Percentiles rank a stretch among this genome's conserved stretches.
These are phyloP conservation scores for Calyptommatus sinebrachiatus DNA, from an alignment of 2,113 vertebrate species.

Conservation along the genomic window DNA sequence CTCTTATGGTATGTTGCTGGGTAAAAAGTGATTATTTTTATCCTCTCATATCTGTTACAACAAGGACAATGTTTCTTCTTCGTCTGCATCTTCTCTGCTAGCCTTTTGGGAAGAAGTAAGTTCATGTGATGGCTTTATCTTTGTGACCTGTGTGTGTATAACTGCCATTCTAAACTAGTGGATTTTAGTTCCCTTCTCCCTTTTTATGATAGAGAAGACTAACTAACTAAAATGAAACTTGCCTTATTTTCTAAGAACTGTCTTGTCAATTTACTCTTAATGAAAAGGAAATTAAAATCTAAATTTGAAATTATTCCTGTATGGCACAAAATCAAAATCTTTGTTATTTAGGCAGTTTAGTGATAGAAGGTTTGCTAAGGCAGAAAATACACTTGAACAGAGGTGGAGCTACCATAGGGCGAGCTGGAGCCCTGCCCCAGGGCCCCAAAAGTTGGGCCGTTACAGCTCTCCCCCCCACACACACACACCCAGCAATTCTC, in stretches of 20 bases:
- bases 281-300: neutral
- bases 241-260: conserved; percentile 28
- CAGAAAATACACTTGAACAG: too few species aligned
- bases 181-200: conserved; percentile 11
- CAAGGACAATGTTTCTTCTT: conserved; percentile 78
- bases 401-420: too few species aligned
- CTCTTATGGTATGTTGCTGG: conserved; percentile 37
- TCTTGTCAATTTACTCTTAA: conserved; percentile 6
- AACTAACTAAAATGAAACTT: conserved; percentile 44
- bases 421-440: too few species aligned
- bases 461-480: too few species aligned
- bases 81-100: conserved; percentile 76
- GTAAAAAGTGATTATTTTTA: conserved; percentile 54
- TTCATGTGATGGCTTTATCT: conserved; percentile 55
- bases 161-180: conserved; percentile 34
- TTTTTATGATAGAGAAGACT: conserved; percentile 30
- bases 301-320: conserved; percentile 2
- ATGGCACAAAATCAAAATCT: conserved; percentile 16
- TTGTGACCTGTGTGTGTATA: conserved; percentile 44
- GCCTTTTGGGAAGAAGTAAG: conserved; percentile 83
- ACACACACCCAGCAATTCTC: too few species aligned
- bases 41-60: conserved; percentile 68
- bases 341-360: neutral
- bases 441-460: too few species aligned
- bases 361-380: neutral